Evolutionary conservation across 2,888 invertebrate genomes (phyloP), one percentile per base, ranked within the genome.

Genomic region (Scrobipalpa atriplicella): DNA sequence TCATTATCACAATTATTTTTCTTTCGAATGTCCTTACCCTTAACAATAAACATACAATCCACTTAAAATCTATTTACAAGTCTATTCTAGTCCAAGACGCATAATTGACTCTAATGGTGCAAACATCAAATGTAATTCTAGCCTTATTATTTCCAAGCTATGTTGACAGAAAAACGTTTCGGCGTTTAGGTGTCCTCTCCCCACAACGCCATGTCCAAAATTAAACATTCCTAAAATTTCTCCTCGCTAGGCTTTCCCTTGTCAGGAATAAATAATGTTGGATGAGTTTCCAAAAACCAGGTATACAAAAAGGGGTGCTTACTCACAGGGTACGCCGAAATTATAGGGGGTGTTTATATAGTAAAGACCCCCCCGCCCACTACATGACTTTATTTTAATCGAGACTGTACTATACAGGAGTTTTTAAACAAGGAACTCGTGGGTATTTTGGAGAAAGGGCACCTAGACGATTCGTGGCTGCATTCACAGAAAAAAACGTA

Each of bases 1-100:
- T 2, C 1, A n/a, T 9, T 29, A 18, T 60, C n/a, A 38, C 18
- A 41, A 39, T 41, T 19, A 61, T 41, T 10, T 39, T 3, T 19
- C 16, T 9, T 9, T 19, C 39, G 41, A 39, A 29, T n/a, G n/a
- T 16, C 58, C 58, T 58, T 29, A 16, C 38, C 36, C 29, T 52
- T 13, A 61, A 61, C 41, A 39, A 72, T 18, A 16, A 63, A 58
- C 65, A 58, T 58, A 65, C 41, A 58, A 58, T 58, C 47, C 58
- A 43, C 65, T 65, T 65, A 65, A 71, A 71, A 68, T 38, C 73
- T 69, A 69, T 64, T 67, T 67, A 66, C 64, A 67, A 63, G 58
- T 64, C 58, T 65, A 58, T 21, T 58, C 56, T 56, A 58, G 36
- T 47, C 54, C 43, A 58, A 66, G 58, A 66, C 66, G 60, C 36